Conservation (phyloP, 92 coral and sea anemone species). For the Hydrozoanthus gracilis region DNA sequence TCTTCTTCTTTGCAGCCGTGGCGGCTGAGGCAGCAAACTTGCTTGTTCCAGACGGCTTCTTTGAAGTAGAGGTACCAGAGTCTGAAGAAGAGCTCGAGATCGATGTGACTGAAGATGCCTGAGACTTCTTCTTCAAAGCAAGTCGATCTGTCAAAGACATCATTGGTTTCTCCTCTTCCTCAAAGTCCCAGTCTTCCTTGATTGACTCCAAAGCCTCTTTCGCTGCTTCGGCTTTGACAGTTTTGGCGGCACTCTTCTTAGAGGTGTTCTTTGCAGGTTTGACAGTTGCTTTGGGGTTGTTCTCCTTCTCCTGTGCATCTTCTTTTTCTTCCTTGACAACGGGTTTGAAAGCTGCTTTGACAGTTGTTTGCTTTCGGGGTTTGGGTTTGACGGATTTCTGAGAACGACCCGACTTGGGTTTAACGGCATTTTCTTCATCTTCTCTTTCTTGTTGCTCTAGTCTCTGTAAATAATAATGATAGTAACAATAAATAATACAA, state of each 20-base stretch:
- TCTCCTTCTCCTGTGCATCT: not conserved
- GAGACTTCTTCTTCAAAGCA: slow-evolving; percentile 38
- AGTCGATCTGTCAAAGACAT: slow-evolving; percentile 37
- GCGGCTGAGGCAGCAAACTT: not conserved
- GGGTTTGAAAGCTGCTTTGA: slow-evolving; percentile 35
- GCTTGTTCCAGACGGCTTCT: not conserved
- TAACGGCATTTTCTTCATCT: slow-evolving; percentile 25
- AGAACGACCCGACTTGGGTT: slow-evolving; percentile 28
- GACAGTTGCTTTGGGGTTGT: not conserved
- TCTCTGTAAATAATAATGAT: slow-evolving; percentile 7
- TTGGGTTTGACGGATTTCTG: slow-evolving; percentile 38
- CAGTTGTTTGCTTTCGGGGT: slow-evolving; percentile 43
- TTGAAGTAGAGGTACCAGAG: not conserved
- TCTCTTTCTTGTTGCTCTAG: slow-evolving; percentile 40
- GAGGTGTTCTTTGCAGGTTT: not conserved
- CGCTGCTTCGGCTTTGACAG: not conserved
- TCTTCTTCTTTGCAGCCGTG: not conserved
- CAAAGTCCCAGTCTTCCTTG: slow-evolving; percentile 24
- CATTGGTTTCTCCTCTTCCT: slow-evolving; percentile 33
- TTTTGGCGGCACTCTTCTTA: slow-evolving; percentile 13
- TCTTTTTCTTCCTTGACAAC: not conserved
- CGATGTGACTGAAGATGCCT: slow-evolving; percentile 9
- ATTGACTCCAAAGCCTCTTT: slow-evolving; percentile 31
- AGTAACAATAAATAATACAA: not conserved
- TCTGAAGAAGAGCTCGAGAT: slow-evolving; percentile 22